Evolutionary conservation across 2,113 vertebrate species (phyloP).

Genomic region (Phylloscopus trochiloides): DNA sequence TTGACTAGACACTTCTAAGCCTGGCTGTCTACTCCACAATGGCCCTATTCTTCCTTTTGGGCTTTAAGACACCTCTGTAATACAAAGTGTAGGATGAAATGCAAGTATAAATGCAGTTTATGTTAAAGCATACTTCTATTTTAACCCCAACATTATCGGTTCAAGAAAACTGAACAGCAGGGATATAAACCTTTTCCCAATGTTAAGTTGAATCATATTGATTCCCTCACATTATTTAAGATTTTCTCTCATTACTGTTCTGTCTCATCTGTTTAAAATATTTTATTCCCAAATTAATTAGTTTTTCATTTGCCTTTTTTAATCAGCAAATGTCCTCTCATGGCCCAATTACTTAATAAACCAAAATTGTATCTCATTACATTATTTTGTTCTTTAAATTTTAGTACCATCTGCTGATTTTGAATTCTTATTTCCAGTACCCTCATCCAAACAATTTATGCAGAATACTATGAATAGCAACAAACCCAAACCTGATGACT

Average conservation of each 20-base stretch:
- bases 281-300: neutral
- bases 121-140: neutral
- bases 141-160: neutral
- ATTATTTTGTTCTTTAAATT: neutral
- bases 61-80: neutral
- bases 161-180: neutral
- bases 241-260: neutral
- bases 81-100: neutral
- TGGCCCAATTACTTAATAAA: neutral
- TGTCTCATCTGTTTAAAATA: neutral
- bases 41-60: neutral
- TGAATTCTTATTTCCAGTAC: neutral
- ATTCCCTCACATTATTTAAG: neutral
- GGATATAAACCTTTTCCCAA: neutral
- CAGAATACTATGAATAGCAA: neutral
- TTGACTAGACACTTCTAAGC: neutral
- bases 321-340: neutral
- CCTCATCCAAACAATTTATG: neutral
- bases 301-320: slow-evolving; percentile 1
- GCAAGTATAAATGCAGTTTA: neutral
- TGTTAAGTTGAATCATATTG: neutral
- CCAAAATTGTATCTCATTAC: neutral
- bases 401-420: neutral
- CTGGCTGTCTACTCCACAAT: neutral
- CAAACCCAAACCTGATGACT: neutral